Evolutionary conservation across 2,888 invertebrate species (phyloP).

Genomic region (Anticlea derivata): DNA sequence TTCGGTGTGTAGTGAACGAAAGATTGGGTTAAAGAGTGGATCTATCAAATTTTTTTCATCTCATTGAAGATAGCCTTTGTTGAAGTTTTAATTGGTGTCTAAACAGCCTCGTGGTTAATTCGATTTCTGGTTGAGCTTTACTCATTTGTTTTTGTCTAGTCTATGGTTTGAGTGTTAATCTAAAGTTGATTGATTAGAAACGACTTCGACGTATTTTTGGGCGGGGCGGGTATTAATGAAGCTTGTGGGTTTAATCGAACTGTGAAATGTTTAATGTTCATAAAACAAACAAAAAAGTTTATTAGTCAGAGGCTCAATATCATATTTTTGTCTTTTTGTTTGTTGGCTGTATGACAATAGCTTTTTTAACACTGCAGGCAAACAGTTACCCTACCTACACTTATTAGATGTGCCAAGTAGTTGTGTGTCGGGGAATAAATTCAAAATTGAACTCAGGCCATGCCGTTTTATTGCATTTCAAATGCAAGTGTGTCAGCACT

Average conservation of each 20-base stretch:
- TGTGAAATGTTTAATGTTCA: conserved; percentile 15
- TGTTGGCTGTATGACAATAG: too few species aligned
- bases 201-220: conserved; percentile 58
- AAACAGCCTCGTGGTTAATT: conserved; percentile 79
- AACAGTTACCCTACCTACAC: too few species aligned
- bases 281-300: too few species aligned
- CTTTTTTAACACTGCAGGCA: too few species aligned
- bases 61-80: conserved; percentile 81
- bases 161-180: conserved; percentile 71
- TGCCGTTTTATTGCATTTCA: too few species aligned
- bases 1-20: conserved; percentile 45
- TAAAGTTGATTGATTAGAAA: conserved; percentile 79
- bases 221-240: conserved; percentile 57
- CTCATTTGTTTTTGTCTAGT: conserved; percentile 76
- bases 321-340: too few species aligned
- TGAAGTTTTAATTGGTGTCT: conserved; percentile 81
- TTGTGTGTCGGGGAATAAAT: too few species aligned
- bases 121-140: conserved; percentile 69
- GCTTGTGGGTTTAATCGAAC: conserved; percentile 53
- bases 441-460: too few species aligned
- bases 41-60: conserved; percentile 80
- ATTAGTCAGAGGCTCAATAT: too few species aligned
- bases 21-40: conserved; percentile 81
- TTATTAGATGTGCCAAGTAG: too few species aligned
- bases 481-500: too few species aligned